Evolutionary conservation across 23 tunicate species (phyloP), one percentile per base, ranked within the genome.

Genomic region (Trididemnum clinides): DNA sequence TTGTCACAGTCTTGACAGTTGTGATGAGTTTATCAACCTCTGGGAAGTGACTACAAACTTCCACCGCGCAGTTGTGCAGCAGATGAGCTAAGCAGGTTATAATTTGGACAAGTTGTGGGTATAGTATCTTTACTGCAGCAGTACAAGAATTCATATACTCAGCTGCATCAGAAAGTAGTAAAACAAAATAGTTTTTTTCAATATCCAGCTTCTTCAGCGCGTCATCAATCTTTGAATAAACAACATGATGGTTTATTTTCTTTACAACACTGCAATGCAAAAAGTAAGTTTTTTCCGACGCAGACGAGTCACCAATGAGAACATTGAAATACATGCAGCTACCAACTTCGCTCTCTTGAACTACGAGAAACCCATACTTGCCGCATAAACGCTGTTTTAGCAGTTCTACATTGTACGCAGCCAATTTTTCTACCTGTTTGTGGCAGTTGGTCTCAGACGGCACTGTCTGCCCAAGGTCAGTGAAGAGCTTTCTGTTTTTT

Each of bases 281-380:
- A 26, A 63, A 21, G n/a, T 63, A n/a, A 63, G 26, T n/a, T 26
- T 63, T 63, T 63, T 63, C 71, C 30, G 71, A 25, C 71, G n/a
- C 71, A 63, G 71, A 21, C 12, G 30, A 10, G 71, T 63, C 71
- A 26, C 71, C 19, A 63, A 63, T 26, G 26, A 63, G 71, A 6
- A 63, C 23, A 63, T n/a, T n/a, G n/a, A n/a, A n/a, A n/a, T n/a
- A n/a, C n/a, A n/a, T n/a, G n/a, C n/a, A n/a, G n/a, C n/a, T 63
- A 54, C 28, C 84, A 75, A 75, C 81, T 75, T 75, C 58, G 62
- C 81, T 75, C 58, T 36, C 86, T 12, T 82, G 79, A 82, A 82
- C 79, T 82, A 69, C 54, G 28, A 82, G 86, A 82, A 80, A 80
- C 64, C 64, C 6, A 64, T 28, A 80, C 64, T 20, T 80, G 7